Base-by-base conservation (phyloP, 2,888 invertebrate genomes). In the Morinoia aosen region DNA sequence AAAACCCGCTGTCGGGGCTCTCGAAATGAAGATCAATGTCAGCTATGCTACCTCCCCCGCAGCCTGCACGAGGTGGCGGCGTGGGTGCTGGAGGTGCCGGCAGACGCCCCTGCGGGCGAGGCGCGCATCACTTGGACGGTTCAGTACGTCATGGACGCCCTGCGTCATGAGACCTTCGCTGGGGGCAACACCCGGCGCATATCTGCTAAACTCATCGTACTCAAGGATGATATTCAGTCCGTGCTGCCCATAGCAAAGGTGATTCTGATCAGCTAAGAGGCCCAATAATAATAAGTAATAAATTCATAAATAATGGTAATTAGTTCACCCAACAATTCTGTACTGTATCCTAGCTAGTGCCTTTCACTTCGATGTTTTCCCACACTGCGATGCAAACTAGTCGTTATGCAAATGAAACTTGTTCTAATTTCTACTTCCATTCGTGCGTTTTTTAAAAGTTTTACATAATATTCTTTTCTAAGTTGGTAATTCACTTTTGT, bases 231-330 rank as follows among this genome's bases (percentile, higher is more conserved):
- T 97, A 99, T 99, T 96, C 99, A 99, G 97, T 98, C 99, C 48
- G 99, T 99, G 33, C 98, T 99, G 57, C 99, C 99, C 39, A 99
- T 99, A 97, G 99, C 99, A 96, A 99, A 99, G 98, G 99, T 99
- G 76, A 76, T 39, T 8, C 48, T 90, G 0, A 48, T 90, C 90
- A 40, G 4, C 11, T 33, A 3, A 76, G 2, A 5, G 48, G 2
- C 97, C 97, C 97, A 48, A 48, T 48, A 48, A 48, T 96, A 57
- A 48, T 48, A 48, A 48, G 48, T 48, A 5, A 48, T 48, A 48
- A 48, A 5, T 48, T 48, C 2, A 48, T 48, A 5, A 48, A 48
- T 48, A 48, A 48, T 48, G 5, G 48, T 48, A 5, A 48, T 4
- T 4, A 48, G 48, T 48, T 48, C 48, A 48, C 48, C 48, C 48